A percentile compares a stretch with the other conserved stretches of the same genome.
Conservation (phyloP, 1,140 invertebrate genomes). For the Pseudomyrmex cubaensis region DNA sequence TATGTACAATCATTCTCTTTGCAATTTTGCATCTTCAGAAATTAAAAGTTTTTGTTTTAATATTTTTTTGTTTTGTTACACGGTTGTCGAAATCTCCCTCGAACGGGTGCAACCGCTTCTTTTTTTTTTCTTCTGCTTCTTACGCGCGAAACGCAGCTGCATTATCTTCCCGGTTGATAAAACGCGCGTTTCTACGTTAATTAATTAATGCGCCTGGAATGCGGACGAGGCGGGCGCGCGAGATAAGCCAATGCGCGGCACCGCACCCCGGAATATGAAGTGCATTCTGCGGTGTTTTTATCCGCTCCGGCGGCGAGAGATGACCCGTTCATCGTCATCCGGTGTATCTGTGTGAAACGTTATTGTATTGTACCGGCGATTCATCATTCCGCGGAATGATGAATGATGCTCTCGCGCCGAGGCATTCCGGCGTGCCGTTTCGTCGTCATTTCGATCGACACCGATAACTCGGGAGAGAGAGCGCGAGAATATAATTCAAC, state of each 20-base stretch:
- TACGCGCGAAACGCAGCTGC: background rate
- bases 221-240: background rate
- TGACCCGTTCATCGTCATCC: constrained; percentile 43
- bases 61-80: too few species aligned
- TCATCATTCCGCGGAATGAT: constrained; percentile 41
- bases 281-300: constrained; percentile 36
- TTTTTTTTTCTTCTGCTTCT: constrained; percentile 19
- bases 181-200: constrained; percentile 43
- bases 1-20: too few species aligned
- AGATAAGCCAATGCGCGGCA: constrained; percentile 18
- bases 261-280: constrained; percentile 22
- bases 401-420: background rate
- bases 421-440: too few species aligned
- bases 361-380: constrained; percentile 19
- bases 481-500: constrained; percentile 24
- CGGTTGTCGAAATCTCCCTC: background rate
- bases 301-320: constrained; percentile 10
- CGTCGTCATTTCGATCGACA: constrained; percentile 26
- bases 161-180: constrained; percentile 49
- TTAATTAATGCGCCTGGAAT: constrained; percentile 58
- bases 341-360: constrained; percentile 13
- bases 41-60: too few species aligned
- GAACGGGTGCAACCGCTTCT: background rate
- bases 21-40: too few species aligned
- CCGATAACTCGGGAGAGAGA: constrained; percentile 7